Evolutionary conservation across 2,797 vertebrate genomes (phyloP), one percentile per base, ranked within the genome.

Genomic region (Bothrops alternatus): DNA sequence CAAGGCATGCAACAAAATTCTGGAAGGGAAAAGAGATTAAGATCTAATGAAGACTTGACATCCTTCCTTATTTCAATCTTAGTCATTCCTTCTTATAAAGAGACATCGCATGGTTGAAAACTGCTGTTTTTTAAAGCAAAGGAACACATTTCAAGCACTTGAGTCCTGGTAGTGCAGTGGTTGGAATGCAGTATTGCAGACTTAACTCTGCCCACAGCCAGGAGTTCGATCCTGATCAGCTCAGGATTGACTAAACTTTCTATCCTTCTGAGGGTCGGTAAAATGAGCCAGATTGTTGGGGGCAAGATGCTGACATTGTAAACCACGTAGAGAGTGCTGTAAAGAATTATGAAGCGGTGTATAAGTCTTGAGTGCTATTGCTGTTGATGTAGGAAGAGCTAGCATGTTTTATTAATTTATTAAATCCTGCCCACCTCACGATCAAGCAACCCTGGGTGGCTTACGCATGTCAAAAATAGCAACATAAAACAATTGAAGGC

Each of bases 121-220:
- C 25, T 26, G 50, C 65, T 58, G 8, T 53, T 78, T 53, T 50
- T 50, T 91, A 93, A 93, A 55, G 63, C 78, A 95, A 93, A 91
- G 87, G 8, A 63, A 28, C 26, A 63, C 3, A 69, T 78, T 42
- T 23, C 1, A n/a, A 26, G 69, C 61, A 13, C 58, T 1, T 61
- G 42, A 5, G 55, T 2, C n/a, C 65, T 37, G 1, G n/a, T 32
- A 2, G n/a, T 2, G 16, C n/a, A 18, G 65, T 18, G 65, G 65
- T 32, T 65, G 1, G 28, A 65, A 65, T n/a, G 28, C 63, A 65
- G 28, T 4, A 63, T 63, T 12, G 61, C 61, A 63, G 11, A 11
- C 61, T 63, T 63, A 63, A 63, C 26, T 63, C 61, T 63, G 61
- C 26, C 61, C 50, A 47, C 58, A 58, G 2, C n/a, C 23, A 20